Percentiles rank a stretch among this genome's conserved stretches.
These are phyloP conservation scores for Scopus umbretta DNA, from an alignment of 2,113 vertebrate genomes.

Conservation along the genomic window DNA sequence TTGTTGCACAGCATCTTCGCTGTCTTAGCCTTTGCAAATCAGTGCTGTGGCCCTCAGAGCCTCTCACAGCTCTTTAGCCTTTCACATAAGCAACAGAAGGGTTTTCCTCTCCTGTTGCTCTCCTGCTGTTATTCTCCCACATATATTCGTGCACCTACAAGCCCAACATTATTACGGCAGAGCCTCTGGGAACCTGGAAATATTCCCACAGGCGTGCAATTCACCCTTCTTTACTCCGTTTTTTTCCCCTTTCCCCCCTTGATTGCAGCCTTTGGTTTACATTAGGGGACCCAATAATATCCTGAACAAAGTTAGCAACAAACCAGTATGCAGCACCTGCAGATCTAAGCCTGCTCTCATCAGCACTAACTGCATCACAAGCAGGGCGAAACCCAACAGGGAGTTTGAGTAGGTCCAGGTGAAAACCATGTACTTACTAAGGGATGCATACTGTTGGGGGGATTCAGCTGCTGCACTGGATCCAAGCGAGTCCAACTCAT, in stretches of 20 bases:
- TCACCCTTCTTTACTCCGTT: neutral
- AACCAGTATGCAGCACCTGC: neutral
- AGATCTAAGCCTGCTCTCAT: neutral
- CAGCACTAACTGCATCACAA: neutral
- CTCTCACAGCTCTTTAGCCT: neutral
- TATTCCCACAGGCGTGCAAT: neutral
- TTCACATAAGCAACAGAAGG: neutral
- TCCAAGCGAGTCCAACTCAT: neutral
- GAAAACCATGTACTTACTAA: neutral
- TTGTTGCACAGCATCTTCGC: neutral
- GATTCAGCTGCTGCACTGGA: neutral
- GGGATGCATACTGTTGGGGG: neutral
- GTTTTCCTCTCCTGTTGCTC: neutral
- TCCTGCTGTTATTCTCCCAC: neutral
- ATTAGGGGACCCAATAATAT: neutral
- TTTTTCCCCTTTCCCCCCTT: accelerated
- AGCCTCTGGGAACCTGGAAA: neutral
- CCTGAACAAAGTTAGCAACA: neutral
- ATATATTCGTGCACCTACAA: neutral
- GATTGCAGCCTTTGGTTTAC: neutral
- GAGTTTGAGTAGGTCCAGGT: neutral
- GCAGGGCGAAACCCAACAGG: neutral
- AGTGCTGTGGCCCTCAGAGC: neutral
- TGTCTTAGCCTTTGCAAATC: neutral
- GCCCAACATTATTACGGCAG: neutral